Percentiles rank a stretch among this genome's conserved stretches.
phyloP scores from a whole-genome alignment of 2,797 vertebrate genomes.

The Smutsia gigantea region DNA sequence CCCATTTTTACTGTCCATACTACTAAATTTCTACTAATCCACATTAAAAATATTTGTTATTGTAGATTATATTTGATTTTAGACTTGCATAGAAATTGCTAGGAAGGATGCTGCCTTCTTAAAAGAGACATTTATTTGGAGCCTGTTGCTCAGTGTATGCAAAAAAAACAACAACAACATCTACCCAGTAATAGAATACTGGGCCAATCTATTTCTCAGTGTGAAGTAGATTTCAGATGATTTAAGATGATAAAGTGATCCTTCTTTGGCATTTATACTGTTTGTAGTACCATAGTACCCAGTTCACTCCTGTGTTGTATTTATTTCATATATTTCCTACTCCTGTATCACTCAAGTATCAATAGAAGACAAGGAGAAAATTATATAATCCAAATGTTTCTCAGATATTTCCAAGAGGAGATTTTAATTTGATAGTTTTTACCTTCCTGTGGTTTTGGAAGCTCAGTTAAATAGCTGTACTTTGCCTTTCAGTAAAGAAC shows the following conservation, averaged over 20 bases:
- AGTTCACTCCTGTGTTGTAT: not conserved
- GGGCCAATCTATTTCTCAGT: not conserved
- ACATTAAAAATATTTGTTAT: not conserved
- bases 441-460: not conserved
- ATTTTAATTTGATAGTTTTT: not conserved
- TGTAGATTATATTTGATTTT: not conserved
- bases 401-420: not conserved
- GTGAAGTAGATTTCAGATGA: not conserved
- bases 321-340: not conserved
- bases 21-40: not conserved
- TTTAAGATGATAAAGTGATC: not conserved
- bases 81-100: not conserved
- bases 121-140: not conserved
- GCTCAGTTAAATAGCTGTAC: not conserved
- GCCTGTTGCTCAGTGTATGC: not conserved
- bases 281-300: not conserved
- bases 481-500: not conserved
- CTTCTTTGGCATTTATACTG: not conserved
- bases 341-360: not conserved
- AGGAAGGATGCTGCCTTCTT: not conserved
- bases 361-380: not conserved
- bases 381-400: not conserved
- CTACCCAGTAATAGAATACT: not conserved
- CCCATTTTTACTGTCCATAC: not conserved
- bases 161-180: not conserved